Percentiles rank a stretch among this genome's conserved stretches.
phyloP scores from a whole-genome alignment of 2,797 vertebrate species.

The Scolopax bukidnonensis region DNA sequence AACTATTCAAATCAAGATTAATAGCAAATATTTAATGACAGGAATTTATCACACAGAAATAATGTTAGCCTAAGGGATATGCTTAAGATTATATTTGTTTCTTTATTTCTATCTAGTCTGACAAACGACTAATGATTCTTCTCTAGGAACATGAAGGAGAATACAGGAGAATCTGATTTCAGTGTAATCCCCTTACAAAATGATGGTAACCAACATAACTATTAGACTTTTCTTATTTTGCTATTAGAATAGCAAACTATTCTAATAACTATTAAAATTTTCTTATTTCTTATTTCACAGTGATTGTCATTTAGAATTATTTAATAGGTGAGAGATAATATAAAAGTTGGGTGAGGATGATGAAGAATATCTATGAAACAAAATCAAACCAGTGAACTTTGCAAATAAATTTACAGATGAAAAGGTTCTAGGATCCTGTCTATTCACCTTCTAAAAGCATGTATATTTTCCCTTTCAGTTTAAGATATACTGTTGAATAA shows the following conservation, averaged over 20 bases:
- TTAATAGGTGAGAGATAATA: background rate
- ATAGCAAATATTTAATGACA: background rate
- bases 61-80: background rate
- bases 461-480: background rate
- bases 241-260: background rate
- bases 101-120: background rate
- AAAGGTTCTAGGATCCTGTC: background rate
- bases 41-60: background rate
- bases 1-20: background rate
- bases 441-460: background rate
- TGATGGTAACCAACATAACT: background rate
- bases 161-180: background rate
- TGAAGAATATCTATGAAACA: background rate
- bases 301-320: background rate
- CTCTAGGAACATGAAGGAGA: background rate
- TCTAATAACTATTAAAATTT: background rate
- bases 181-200: background rate
- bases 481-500: background rate
- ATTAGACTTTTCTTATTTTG: background rate
- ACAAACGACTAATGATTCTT: background rate
- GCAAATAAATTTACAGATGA: background rate
- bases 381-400: background rate
- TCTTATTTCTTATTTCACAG: background rate
- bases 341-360: background rate
- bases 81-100: background rate